Evolutionary conservation across 2,888 invertebrate genomes (phyloP).

Genomic region (Tenthredo notha): DNA sequence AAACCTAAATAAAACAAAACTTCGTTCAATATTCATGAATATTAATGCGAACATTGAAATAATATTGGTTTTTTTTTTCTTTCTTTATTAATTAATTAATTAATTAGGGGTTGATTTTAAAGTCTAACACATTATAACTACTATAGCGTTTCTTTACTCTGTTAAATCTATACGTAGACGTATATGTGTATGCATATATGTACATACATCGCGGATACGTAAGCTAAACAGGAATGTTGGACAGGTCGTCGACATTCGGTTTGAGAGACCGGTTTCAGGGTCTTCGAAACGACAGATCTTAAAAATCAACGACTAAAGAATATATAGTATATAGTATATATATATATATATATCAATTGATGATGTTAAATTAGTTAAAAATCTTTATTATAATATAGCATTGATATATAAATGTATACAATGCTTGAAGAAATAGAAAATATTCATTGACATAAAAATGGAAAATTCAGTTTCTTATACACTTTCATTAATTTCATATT

Average conservation of each 20-base stretch:
- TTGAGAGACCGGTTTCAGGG: slow-evolving; percentile 75
- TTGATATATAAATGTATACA: neutral
- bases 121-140: neutral
- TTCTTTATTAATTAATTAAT: neutral
- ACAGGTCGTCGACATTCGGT: slow-evolving; percentile 76
- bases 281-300: slow-evolving; percentile 64
- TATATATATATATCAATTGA: neutral
- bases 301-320: slow-evolving; percentile 23
- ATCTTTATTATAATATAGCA: neutral
- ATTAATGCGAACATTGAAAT: neutral
- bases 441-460: too few relatives aligned
- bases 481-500: too few relatives aligned
- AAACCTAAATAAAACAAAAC: neutral
- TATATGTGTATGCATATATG: neutral
- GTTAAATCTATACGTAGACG: neutral
- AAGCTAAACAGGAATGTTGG: slow-evolving; percentile 73
- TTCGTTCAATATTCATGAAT: neutral
- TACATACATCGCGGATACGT: neutral
- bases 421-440: too few relatives aligned
- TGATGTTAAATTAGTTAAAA: neutral
- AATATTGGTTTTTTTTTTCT: neutral
- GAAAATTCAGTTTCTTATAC: too few relatives aligned
- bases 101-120: neutral
- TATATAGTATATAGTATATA: neutral
- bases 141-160: neutral